Evolutionary conservation across 2,797 vertebrate genomes (phyloP).

Genomic region (Pseudotriccus pelzelni): DNA sequence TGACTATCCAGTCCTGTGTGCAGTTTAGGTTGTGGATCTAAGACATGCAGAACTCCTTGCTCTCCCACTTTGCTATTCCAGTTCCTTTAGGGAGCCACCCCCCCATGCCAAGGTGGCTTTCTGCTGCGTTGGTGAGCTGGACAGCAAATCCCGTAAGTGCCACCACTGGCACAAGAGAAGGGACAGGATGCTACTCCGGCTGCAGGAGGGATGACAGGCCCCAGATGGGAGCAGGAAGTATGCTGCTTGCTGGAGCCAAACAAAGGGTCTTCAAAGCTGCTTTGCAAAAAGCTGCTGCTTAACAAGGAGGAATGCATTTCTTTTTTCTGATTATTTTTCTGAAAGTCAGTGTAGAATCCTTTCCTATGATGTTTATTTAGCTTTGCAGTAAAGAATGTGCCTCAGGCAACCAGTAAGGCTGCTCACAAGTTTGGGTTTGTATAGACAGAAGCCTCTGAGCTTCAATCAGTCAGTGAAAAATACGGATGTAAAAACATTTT

Average conservation of each 20-base stretch:
- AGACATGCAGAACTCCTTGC: not conserved
- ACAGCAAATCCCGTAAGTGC: fast-evolving
- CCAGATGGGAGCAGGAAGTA: fast-evolving
- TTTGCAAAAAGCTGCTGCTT: not conserved
- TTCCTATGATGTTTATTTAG: not conserved
- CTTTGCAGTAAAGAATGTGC: not conserved
- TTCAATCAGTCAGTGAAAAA: not conserved
- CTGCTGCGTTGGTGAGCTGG: not conserved
- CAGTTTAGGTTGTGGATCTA: not conserved
- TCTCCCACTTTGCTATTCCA: fast-evolving
- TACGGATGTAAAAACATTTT: fast-evolving
- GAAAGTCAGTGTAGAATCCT: not conserved
- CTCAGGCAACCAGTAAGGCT: not conserved
- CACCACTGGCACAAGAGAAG: not conserved
- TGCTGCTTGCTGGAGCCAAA: not conserved
- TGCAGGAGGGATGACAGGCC: not conserved
- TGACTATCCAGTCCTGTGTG: fast-evolving
- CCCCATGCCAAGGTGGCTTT: not conserved
- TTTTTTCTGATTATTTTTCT: not conserved
- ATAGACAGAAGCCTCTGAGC: not conserved
- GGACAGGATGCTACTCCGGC: not conserved
- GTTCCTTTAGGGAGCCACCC: not conserved
- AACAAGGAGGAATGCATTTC: not conserved
- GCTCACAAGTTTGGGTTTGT: not conserved
- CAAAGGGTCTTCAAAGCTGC: not conserved